Percentiles rank a stretch among this genome's conserved stretches.
These are phyloP conservation scores for Schrankia costaestrigalis DNA, from an alignment of 2,888 invertebrate species.

Conservation along the genomic window DNA sequence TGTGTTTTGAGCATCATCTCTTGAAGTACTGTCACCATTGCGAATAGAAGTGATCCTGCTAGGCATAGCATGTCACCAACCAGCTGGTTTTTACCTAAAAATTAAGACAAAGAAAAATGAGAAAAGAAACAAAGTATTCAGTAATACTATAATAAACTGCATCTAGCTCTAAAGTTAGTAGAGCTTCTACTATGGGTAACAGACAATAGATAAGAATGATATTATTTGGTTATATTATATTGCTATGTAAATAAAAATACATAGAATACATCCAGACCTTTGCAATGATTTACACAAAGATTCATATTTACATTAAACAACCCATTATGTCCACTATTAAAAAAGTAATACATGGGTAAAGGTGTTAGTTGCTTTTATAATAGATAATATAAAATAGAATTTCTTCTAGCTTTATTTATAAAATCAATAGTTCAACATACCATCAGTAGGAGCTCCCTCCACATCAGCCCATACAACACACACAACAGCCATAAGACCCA, in stretches of 20 bases:
- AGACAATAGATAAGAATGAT: neutral
- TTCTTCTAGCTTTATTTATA: neutral
- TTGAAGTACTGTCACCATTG: slow-evolving; percentile 89
- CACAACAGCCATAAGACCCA: slow-evolving; percentile 90
- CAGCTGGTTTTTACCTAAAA: slow-evolving; percentile 87
- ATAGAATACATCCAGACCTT: too few relatives aligned
- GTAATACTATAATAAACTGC: too few relatives aligned
- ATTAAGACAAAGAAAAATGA: too few relatives aligned
- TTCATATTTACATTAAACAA: too few relatives aligned
- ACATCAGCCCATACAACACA: slow-evolving; percentile 92
- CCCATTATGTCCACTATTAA: too few relatives aligned
- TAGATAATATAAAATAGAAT: too few relatives aligned
- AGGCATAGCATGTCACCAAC: slow-evolving; percentile 92
- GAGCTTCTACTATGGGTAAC: too few relatives aligned
- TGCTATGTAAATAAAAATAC: neutral
- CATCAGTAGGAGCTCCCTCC: slow-evolving; percentile 84
- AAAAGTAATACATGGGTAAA: too few relatives aligned
- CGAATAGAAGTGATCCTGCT: slow-evolving; percentile 88
- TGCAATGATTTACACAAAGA: too few relatives aligned
- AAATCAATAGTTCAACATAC: slow-evolving; percentile 44
- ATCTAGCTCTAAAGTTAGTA: too few relatives aligned
- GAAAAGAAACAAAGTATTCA: too few relatives aligned
- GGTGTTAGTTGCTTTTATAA: too few relatives aligned
- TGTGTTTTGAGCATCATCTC: slow-evolving; percentile 90
- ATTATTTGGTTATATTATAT: neutral